Percentiles rank a stretch among this genome's conserved stretches.
Conservation (phyloP, 1,140 invertebrate genomes). For the Solen grandis region DNA sequence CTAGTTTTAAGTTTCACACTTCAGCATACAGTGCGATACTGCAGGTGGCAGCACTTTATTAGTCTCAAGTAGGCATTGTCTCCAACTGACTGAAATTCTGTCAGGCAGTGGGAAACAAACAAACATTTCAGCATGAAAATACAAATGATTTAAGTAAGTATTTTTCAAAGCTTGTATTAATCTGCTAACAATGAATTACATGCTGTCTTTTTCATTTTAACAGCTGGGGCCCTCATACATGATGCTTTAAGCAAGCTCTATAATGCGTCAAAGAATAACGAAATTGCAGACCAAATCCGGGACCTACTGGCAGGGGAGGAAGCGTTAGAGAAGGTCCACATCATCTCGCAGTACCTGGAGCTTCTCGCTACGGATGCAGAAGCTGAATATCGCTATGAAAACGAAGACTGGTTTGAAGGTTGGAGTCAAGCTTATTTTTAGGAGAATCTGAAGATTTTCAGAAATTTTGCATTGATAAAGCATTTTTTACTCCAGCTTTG, state of each 20-base stretch:
- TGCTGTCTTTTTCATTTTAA: no score
- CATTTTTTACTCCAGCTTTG: not conserved
- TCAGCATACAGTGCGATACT: no score
- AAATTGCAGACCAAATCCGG: slow-evolving; percentile 72
- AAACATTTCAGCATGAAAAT: no score
- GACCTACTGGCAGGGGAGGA: slow-evolving; percentile 67
- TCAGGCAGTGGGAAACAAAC: no score
- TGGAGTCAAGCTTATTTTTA: no score
- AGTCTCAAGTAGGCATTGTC: no score
- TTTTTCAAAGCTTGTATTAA: no score
- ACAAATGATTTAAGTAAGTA: no score
- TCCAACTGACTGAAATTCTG: no score
- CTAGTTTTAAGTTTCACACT: no score
- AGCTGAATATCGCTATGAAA: slow-evolving; percentile 69
- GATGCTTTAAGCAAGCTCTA: slow-evolving; percentile 69
- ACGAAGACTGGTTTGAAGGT: slow-evolving; percentile 79
- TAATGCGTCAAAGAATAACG: slow-evolving; percentile 63
- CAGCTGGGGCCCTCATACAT: slow-evolving; percentile 72
- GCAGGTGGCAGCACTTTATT: no score
- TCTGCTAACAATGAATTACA: no score
- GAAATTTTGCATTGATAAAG: not conserved
- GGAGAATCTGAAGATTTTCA: not conserved
- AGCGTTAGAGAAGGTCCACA: slow-evolving; percentile 71
- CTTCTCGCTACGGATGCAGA: slow-evolving; percentile 70
- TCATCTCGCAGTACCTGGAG: slow-evolving; percentile 75